Percentiles rank a stretch among this genome's conserved stretches.
Evolutionary conservation across 2,113 vertebrate genomes (phyloP).

Genomic region (Istiophorus platypterus): DNA sequence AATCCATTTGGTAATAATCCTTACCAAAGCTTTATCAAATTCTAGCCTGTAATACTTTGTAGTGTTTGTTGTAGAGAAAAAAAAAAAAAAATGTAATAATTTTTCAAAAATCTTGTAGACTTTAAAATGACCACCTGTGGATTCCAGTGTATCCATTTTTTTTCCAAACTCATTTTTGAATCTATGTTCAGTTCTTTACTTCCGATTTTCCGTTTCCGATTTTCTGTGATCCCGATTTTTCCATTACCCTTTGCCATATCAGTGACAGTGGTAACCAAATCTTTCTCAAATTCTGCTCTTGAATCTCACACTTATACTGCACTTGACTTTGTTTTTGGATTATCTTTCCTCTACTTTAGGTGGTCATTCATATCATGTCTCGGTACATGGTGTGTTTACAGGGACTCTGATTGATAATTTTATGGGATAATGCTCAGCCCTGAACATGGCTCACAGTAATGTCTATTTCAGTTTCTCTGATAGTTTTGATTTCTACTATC

Average conservation of each 20-base stretch:
- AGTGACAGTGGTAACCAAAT: neutral
- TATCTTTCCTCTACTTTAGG: neutral
- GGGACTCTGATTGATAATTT: conserved; percentile 1
- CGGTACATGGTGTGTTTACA: neutral
- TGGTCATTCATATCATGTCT: neutral
- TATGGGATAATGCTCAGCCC: neutral
- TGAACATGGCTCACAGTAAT: neutral
- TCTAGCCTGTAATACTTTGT: neutral
- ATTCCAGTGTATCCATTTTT: neutral
- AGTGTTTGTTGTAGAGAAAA: neutral
- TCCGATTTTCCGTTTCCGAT: too few relatives aligned
- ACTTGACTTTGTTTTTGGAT: neutral
- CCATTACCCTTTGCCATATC: neutral
- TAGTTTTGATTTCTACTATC: neutral
- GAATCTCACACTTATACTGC: neutral
- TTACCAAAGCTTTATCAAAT: neutral
- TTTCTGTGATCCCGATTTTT: neutral
- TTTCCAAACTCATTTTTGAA: neutral
- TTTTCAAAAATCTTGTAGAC: neutral
- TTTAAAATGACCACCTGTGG: neutral
- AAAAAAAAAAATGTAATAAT: neutral
- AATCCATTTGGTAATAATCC: neutral
- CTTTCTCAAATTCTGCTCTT: neutral
- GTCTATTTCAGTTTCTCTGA: neutral
- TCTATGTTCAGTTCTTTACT: neutral